Base-by-base conservation (phyloP, 2,113 vertebrate genomes). In the Dendrocopos noguchii region DNA sequence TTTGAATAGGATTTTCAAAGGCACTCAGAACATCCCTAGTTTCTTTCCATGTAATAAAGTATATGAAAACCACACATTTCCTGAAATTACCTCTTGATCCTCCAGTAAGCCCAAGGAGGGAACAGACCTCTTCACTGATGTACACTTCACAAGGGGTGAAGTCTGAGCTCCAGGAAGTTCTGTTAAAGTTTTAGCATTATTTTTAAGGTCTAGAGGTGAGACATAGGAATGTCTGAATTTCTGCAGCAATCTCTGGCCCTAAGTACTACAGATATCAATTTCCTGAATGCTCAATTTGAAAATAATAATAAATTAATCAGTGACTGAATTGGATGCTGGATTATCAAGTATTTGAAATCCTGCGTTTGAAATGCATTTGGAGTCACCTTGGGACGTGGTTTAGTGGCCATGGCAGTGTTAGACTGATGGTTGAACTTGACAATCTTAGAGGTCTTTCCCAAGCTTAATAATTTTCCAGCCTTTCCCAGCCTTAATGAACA, bases 1-100 rank as follows among this genome's bases (percentile, higher is more conserved):
- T 92, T 75, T 87, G 80, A 92, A 87, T 84, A 73, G 52, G 50
- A 88, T 93, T 96, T 94, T 92, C 84, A 92, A 87, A 91, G 84
- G 52, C 50, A 56, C 16, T 74, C 20, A 63, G 71, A 87, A 84
- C 25, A 53, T 3, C 76, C 6, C 14, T 60, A 82, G 17, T 5
- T 42, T 52, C 46, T 79, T 91, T 76, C n/a, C 34, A 21, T 80
- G 64, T 70, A 31, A 90, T 42, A 56, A 91, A 95, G 61, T 27
- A 87, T 85, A 70, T 76, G 29, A 74, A 94, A 91, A 80, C 1
- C 57, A 80, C 55, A 56, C 18, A 21, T 60, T 85, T 90, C 67
- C 52, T 64, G 42, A 93, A 91, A 92, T 87, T 87, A 87, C 84
- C 82, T 71, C 68, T 74, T 74, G 60, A 92, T 82, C 42, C 60